Base-by-base conservation (phyloP, 2,888 invertebrate genomes). In the Lutraria lutraria region DNA sequence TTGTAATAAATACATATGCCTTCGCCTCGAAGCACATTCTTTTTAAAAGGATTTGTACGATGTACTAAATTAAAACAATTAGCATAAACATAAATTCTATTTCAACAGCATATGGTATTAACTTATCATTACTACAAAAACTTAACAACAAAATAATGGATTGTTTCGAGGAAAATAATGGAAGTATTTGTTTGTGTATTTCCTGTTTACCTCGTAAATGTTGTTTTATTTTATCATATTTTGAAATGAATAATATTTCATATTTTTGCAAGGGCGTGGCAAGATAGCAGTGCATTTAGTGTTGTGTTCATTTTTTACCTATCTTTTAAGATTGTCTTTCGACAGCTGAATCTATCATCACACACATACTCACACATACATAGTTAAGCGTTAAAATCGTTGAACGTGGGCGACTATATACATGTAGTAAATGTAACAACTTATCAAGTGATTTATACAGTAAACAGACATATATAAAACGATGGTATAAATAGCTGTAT, bases 211-310 rank as follows among this genome's bases (percentile, higher is more conserved):
- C 25, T 68, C 8, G 12, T 68, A n/a, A 68, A 13, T 68, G 43
- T 10, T 68, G 63, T 68, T 68, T n/a, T 68, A 25, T 68, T 68
- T 21, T 25, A 68, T 25, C 25, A 68, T 68, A n/a, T 68, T 43
- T 25, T 25, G 63, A 25, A n/a, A 25, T 68, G 25, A 25, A 68
- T 68, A 16, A 68, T 68, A 25, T 10, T 8, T 25, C 25, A 68
- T 68, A 68, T 68, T 68, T 68, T 25, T 25, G 63, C 63, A 25
- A 68, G 76, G 76, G 76, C 76, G 76, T 76, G 19, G 76, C 31
- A 76, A 76, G 76, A 72, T 29, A 31, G 29, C 12, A 72, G 72
- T 72, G 29, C 29, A 76, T 76, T 31, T 31, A 76, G 31, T 8
- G 76, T 3, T 76, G 31, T 31, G 29, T 76, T 31, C 29, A 76